Evolutionary conservation across 2,113 vertebrate species (phyloP).

Genomic region (Scomber japonicus): DNA sequence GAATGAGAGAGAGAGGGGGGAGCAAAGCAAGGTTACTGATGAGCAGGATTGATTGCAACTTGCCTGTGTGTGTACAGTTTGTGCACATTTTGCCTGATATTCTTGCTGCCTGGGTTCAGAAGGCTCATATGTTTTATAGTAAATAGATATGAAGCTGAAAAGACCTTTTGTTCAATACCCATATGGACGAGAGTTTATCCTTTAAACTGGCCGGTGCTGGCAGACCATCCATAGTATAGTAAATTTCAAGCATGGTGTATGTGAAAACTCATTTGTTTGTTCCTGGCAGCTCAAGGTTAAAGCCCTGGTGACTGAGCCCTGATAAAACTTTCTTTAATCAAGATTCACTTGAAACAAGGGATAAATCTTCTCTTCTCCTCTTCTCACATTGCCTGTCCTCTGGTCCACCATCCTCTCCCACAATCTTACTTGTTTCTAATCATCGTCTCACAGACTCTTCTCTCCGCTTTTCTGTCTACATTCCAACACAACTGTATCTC

Average conservation of each 20-base stretch:
- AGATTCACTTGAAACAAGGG: constrained; percentile 61
- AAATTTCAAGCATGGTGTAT: constrained; percentile 50
- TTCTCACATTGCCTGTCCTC: constrained; percentile 40
- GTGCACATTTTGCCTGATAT: constrained; percentile 2
- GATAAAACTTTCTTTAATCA: constrained; percentile 81
- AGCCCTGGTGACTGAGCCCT: constrained; percentile 64
- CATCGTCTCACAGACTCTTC: constrained; percentile 17
- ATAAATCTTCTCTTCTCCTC: constrained; percentile 61
- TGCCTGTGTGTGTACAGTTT: constrained; percentile 28
- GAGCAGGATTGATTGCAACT: constrained; percentile 27
- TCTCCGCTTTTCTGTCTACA: constrained; percentile 11
- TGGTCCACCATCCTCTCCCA: constrained; percentile 24
- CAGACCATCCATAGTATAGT: constrained; percentile 16
- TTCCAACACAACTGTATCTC: constrained; percentile 27
- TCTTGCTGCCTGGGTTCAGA: constrained; percentile 13
- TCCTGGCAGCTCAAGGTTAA: constrained; percentile 82
- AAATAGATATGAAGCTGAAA: constrained; percentile 14
- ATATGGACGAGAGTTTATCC: constrained; percentile 7
- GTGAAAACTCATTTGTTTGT: constrained; percentile 80
- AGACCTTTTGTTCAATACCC: constrained; percentile 14
- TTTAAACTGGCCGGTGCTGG: not conserved
- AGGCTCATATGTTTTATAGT: constrained; percentile 19
- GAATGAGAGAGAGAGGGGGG: constrained; percentile 28
- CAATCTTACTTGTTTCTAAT: constrained; percentile 34
- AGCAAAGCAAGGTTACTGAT: constrained; percentile 67